phyloP scores from a whole-genome alignment of 2,113 vertebrate genomes.

The Notiomystis cincta region DNA sequence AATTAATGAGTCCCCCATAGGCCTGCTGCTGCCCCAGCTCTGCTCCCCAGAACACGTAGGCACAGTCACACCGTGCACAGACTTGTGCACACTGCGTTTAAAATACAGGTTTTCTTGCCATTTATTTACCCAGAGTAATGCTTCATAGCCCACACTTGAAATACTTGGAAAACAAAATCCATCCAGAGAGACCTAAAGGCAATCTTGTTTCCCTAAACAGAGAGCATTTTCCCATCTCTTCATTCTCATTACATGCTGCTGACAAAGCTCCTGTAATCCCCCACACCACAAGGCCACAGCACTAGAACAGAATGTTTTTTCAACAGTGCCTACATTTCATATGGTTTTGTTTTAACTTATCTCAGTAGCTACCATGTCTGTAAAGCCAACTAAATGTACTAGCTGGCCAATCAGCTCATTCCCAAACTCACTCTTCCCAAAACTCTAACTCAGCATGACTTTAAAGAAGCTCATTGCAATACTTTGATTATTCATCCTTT shows the following conservation, averaged over 20 bases:
- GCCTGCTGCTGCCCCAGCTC: neutral
- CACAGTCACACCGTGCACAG: neutral
- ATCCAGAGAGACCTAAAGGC: neutral
- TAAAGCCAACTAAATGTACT: neutral
- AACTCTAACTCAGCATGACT: neutral
- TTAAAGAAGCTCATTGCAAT: neutral
- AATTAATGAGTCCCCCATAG: neutral
- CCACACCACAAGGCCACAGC: neutral
- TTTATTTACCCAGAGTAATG: neutral
- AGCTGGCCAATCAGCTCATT: neutral
- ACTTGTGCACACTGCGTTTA: neutral
- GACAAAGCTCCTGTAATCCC: neutral
- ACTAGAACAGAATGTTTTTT: conserved; percentile 1
- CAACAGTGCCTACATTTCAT: conserved; percentile 15
- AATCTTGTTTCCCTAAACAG: neutral
- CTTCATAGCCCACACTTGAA: neutral
- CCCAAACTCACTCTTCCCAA: neutral
- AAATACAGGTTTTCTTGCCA: neutral
- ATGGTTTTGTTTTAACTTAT: neutral
- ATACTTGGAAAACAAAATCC: neutral
- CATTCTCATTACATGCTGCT: neutral
- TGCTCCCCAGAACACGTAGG: neutral
- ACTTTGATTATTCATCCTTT: neutral
- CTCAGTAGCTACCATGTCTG: neutral
- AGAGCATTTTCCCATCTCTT: neutral